Conservation (phyloP, 1,140 invertebrate genomes). For the Cotesia glomerata region DNA sequence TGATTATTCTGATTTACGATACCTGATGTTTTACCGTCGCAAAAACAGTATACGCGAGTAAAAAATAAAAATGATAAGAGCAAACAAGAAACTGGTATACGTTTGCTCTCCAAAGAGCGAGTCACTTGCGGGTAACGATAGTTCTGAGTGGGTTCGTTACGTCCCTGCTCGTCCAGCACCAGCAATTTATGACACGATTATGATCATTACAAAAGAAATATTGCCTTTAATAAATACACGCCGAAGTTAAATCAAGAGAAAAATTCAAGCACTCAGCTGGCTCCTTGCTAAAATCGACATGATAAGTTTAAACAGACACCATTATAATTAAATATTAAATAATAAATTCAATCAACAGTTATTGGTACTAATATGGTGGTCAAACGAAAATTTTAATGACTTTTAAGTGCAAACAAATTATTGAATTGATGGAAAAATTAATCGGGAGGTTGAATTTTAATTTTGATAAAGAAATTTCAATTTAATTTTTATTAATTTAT, state of each 20-base stretch:
- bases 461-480: too few species aligned
- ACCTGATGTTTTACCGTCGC: slow-evolving; percentile 12
- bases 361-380: too few species aligned
- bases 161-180: slow-evolving; percentile 11
- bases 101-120: slow-evolving; percentile 52
- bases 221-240: slow-evolving; percentile 10
- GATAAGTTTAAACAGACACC: too few species aligned
- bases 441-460: too few species aligned
- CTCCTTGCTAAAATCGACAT: too few species aligned
- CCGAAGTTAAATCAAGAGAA: background rate
- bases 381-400: too few species aligned
- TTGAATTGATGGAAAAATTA: too few species aligned
- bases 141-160: slow-evolving; percentile 51
- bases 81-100: slow-evolving; percentile 44
- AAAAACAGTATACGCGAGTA: slow-evolving; percentile 11
- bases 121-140: too few species aligned
- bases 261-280: background rate
- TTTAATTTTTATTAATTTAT: too few species aligned
- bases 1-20: slow-evolving; percentile 47
- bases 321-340: too few species aligned
- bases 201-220: slow-evolving; percentile 41
- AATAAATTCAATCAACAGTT: too few species aligned
- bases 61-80: slow-evolving; percentile 40
- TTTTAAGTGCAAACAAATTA: too few species aligned
- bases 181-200: slow-evolving; percentile 55